phyloP scores from a whole-genome alignment of 2,888 invertebrate genomes.

The Julus scandinavius region DNA sequence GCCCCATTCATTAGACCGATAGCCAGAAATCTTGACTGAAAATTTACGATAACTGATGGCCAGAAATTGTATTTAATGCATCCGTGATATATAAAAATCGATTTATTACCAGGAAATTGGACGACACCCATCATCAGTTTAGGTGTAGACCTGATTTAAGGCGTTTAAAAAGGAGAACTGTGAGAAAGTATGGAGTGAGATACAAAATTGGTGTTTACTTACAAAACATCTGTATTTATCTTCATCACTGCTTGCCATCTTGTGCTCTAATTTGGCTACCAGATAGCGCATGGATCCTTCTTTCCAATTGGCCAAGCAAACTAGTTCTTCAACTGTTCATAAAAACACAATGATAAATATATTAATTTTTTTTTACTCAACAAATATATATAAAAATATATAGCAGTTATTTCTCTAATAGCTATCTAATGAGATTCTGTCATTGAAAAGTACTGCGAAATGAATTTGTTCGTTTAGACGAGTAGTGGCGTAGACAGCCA shows the following conservation, averaged over 20 bases:
- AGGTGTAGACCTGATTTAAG: background rate
- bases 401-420: background rate
- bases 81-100: background rate
- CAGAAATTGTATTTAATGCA: conserved; percentile 2
- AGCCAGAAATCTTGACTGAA: background rate
- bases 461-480: background rate
- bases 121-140: background rate
- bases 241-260: conserved; percentile 89
- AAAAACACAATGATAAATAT: conserved; percentile 31
- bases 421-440: background rate
- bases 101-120: conserved; percentile 25
- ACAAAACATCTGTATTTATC: conserved; percentile 96
- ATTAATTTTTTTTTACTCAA: background rate
- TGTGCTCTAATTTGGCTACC: conserved; percentile 88
- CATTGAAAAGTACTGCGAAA: background rate
- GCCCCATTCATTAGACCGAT: background rate
- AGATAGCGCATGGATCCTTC: conserved; percentile 91
- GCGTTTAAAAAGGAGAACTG: background rate
- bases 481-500: background rate
- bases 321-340: conserved; percentile 85
- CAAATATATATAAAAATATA: background rate
- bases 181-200: background rate
- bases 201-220: conserved; percentile 52
- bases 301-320: conserved; percentile 92
- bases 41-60: conserved; percentile 19